phyloP scores from a whole-genome alignment of 2,113 vertebrate genomes.

The Eidolon helvum region DNA sequence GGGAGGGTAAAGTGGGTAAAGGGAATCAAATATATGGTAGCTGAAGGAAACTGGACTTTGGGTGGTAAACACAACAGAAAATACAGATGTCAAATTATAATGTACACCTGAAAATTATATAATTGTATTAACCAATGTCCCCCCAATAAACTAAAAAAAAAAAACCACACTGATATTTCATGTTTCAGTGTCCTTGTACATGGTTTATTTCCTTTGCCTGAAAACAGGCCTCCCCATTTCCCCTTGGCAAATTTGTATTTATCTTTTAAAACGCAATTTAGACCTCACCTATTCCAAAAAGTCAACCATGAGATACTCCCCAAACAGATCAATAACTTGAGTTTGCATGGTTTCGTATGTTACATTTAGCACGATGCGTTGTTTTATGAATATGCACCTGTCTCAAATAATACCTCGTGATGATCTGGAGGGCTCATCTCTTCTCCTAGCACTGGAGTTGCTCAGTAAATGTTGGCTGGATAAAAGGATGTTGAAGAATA shows the following conservation, averaged over 20 bases:
- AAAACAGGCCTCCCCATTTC: neutral
- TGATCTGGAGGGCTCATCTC: neutral
- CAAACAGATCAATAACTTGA: neutral
- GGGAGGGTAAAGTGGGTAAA: no score
- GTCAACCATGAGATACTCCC: neutral
- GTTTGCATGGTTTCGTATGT: neutral
- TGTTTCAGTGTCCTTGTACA: neutral
- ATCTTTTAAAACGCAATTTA: conserved; percentile 17
- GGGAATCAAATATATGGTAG: no score
- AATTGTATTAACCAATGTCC: no score
- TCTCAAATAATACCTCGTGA: neutral
- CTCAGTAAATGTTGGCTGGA: neutral
- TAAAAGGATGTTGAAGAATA: conserved; percentile 7
- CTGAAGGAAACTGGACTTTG: no score
- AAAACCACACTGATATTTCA: neutral
- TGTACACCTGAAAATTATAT: no score
- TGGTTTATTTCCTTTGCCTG: neutral
- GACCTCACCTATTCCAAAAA: neutral
- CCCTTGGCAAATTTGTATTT: neutral
- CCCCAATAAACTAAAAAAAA: no score
- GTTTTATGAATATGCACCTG: neutral
- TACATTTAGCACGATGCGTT: neutral
- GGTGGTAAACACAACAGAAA: no score
- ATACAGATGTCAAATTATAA: no score
- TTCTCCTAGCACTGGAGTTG: neutral